Evolutionary conservation across 2,888 invertebrate species (phyloP), one percentile per base, ranked within the genome.

Genomic region (Lysandra bellargus): DNA sequence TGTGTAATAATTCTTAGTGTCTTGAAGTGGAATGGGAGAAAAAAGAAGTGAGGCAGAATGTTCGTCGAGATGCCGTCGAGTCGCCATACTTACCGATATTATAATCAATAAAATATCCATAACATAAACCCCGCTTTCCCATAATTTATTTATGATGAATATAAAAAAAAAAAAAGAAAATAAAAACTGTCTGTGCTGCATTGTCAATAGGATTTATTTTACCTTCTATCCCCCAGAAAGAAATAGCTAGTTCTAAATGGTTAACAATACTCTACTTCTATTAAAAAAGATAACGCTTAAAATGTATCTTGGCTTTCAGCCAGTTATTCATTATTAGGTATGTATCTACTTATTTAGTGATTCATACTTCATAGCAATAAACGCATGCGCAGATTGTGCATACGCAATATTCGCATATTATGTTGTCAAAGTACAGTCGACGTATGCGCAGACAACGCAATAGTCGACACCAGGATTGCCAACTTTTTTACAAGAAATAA

Each of bases 151-250:
- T 57, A 57, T 17, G 64, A 57, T 17, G 64, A 30, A 57, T 17
- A 17, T 69, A 14, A 69, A 33, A 12, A 69, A 14, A 37, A 69
- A 5, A 33, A 69, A 14, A 69, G 30, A 69, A 9, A 69, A 69
- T 69, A 69, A 69, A 69, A 17, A 69, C 33, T 14, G 23, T 23
- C 61, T 30, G 30, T 69, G 69, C 33, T 14, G 69, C 33, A 69
- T 69, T 37, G 69, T 69, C 69, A 69, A 37, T 69, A 69, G 33
- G 69, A 69, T 69, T 69, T 69, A 69, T 69, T 69, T 69, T 33
- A 69, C 69, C 69, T 69, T 37, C 12, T 69, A 33, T 14, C 33
- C 64, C 69, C 33, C 5, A 64, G 30, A 30, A 30, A 61, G 4
- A 23, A 61, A 61, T 23, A 61, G 2, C 0, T 9, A 23, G 7